Percentiles rank a stretch among this genome's conserved stretches.
These are phyloP conservation scores for Phocides pigmalion DNA, from an alignment of 1,140 invertebrate species.

Conservation along the genomic window DNA sequence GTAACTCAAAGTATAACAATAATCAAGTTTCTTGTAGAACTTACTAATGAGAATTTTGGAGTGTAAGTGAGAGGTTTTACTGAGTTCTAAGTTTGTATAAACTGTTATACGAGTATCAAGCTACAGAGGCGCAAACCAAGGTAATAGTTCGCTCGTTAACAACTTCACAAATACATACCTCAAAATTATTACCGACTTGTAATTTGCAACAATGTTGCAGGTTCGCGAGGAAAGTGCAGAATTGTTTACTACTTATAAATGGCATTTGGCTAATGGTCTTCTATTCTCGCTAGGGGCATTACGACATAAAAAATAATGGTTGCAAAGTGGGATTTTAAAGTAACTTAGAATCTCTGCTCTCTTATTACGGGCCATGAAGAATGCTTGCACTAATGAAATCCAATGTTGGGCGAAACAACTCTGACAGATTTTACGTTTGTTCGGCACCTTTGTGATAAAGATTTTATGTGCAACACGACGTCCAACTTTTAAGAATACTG, in stretches of 20 bases:
- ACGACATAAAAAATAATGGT: slow-evolving; percentile 50
- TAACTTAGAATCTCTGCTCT: neutral
- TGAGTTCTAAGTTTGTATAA: neutral
- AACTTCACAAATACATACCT: slow-evolving; percentile 6
- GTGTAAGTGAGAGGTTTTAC: neutral
- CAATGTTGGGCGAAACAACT: no score
- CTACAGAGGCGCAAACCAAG: neutral
- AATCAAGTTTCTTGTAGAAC: no score
- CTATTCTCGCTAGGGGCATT: slow-evolving; percentile 24
- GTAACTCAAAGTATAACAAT: no score
- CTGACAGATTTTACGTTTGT: no score
- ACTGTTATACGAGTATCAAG: neutral
- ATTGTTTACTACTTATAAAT: slow-evolving; percentile 33
- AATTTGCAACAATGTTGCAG: slow-evolving; percentile 44
- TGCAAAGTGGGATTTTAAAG: slow-evolving; percentile 47
- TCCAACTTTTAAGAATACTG: no score
- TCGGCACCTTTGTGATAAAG: no score
- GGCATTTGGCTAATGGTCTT: slow-evolving; percentile 1
- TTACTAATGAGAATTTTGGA: no score
- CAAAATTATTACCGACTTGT: slow-evolving; percentile 16
- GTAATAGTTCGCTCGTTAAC: slow-evolving; percentile 10
- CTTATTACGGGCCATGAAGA: neutral
- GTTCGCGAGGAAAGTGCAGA: slow-evolving; percentile 35
- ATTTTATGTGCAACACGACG: no score
- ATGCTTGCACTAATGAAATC: no score